These are phyloP conservation scores for Colaptes auratus DNA, from an alignment of 2,113 vertebrate species.

Conservation along the genomic window DNA sequence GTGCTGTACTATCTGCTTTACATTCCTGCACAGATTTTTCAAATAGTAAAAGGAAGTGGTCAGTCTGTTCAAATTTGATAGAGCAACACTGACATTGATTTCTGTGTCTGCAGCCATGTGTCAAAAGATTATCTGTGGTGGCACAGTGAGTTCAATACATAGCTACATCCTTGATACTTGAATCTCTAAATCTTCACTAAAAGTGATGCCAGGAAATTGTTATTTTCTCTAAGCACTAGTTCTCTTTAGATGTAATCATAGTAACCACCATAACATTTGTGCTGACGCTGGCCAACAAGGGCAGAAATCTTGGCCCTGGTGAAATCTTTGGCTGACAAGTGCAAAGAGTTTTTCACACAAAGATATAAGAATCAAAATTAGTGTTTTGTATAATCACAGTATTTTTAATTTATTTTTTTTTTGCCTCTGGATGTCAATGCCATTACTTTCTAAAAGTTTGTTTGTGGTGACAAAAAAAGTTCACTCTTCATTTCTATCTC, in stretches of 20 bases:
- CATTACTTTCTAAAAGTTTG: not conserved
- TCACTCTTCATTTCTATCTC: not conserved
- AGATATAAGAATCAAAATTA: not conserved
- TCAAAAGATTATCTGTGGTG: conserved; percentile 13
- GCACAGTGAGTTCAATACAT: not conserved
- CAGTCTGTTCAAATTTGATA: not conserved
- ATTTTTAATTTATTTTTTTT: not conserved
- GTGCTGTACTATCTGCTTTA: not conserved
- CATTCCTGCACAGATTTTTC: not conserved
- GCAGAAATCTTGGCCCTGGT: not conserved
- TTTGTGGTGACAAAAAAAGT: not conserved
- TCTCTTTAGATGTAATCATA: not conserved
- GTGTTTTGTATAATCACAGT: not conserved
- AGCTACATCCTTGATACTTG: not conserved
- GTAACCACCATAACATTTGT: not conserved
- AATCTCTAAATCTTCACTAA: not conserved
- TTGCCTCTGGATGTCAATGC: not conserved
- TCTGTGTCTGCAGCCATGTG: not conserved
- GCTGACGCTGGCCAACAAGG: not conserved
- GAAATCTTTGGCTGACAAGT: not conserved
- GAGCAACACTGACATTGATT: not conserved
- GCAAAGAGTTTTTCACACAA: not conserved
- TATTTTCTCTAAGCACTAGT: not conserved
- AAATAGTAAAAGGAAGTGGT: conserved; percentile 8
- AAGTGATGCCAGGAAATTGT: not conserved